phyloP scores from a whole-genome alignment of 2,888 invertebrate genomes.

The Oxyscelio sp. region DNA sequence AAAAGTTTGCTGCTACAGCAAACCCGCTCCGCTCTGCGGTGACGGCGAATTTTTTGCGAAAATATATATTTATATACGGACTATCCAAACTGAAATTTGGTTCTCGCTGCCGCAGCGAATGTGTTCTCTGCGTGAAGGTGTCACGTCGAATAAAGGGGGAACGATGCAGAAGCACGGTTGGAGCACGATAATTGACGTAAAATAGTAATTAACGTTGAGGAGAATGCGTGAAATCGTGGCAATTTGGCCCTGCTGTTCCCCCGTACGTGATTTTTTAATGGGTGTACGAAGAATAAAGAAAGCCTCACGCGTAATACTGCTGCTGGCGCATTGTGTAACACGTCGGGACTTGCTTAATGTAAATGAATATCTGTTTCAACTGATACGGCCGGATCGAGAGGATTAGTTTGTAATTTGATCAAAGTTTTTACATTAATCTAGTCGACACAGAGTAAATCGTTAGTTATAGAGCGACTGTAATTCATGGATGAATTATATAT shows the following conservation, averaged over 20 bases:
- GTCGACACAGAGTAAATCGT: conserved; percentile 70
- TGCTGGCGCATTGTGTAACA: conserved; percentile 38
- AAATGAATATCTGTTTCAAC: conserved; percentile 72
- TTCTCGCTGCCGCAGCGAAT: no score
- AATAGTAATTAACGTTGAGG: no score
- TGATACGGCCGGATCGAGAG: conserved; percentile 58
- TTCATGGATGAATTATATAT: conserved; percentile 69
- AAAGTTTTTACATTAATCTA: conserved; percentile 75
- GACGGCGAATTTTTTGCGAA: no score
- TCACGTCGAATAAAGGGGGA: no score
- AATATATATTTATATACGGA: no score
- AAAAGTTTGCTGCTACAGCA: no score
- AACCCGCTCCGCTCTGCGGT: no score
- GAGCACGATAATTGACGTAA: no score
- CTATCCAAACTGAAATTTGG: no score
- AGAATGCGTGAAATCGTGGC: neutral
- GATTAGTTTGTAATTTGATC: conserved; percentile 74
- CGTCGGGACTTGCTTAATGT: conserved; percentile 68
- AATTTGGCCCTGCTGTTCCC: conserved; percentile 15
- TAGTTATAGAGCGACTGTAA: conserved; percentile 71
- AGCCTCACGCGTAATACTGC: conserved; percentile 55
- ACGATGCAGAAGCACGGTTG: no score
- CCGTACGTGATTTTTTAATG: conserved; percentile 40
- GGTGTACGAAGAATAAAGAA: conserved; percentile 31
- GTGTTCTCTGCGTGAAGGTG: no score